Base-by-base conservation (phyloP, 1,140 invertebrate genomes). In the Halyomorpha halys region DNA sequence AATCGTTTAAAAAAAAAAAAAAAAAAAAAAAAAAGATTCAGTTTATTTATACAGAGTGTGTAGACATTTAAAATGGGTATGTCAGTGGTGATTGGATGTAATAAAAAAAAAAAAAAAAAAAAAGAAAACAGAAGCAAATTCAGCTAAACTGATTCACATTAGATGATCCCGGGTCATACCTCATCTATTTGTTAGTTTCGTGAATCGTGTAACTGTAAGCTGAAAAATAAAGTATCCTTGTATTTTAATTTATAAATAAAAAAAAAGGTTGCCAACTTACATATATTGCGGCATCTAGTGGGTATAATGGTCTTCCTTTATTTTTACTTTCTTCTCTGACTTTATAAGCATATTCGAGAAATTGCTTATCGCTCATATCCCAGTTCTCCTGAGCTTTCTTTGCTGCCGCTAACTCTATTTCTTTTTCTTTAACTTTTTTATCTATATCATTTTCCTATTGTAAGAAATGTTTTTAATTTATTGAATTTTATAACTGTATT, bases 361-460 rank as follows among this genome's bases (percentile, higher is more conserved):
- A 69, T 16, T 66, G 45, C 66, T 69, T 66, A 51, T 69, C 68
- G 9, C 65, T 64, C 16, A 64, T 15, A 16, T 64, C 53, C 66
- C 66, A 67, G 13, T 63, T 44, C 16, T 65, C 65, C 4, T 60
- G 49, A 21, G 64, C 64, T 63, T 63, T 67, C 39, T 62, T 44
- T 27, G 66, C 56, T 25, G 66, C 66, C 39, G 63, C 53, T 14
- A 69, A 21, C 62, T 69, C 66, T 39, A 44, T 30, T n/a, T 53
- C 18, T 44, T 61, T 65, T 56, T 69, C 68, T 30, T 59, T 65
- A 14, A 51, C 61, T 44, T 44, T 61, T 54, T 30, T 30, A 9
- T 49, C 60, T 23, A 53, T 63, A 18, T 34, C 62, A 19, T 51
- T 49, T 53, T 67, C 54, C 68, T 66, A 30, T 25, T 59, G 21